These are phyloP conservation scores for Clavelina lepadiformis DNA, from an alignment of 23 tunicate genomes.

Conservation along the genomic window DNA sequence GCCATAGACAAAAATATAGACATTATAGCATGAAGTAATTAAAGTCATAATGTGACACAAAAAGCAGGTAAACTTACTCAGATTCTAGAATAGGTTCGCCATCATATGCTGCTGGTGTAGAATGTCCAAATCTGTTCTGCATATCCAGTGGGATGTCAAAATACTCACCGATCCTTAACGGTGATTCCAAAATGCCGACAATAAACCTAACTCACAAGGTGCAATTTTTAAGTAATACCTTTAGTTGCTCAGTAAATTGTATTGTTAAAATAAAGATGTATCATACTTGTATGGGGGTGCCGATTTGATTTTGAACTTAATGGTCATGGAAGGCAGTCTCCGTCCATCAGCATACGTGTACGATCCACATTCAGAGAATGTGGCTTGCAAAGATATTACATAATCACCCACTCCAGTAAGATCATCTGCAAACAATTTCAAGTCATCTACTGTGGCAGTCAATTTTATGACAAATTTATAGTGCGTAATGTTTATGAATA, in stretches of 20 bases:
- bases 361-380: conserved; percentile 58
- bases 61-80: conserved; percentile 13
- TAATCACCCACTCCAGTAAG: conserved; percentile 48
- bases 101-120: conserved; percentile 43
- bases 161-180: conserved; percentile 61
- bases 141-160: conserved; percentile 78
- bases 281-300: conserved; percentile 73
- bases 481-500: no score
- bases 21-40: no score
- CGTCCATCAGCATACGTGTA: conserved; percentile 59
- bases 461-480: no score
- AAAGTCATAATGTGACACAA: no score
- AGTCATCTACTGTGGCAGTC: background rate
- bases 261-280: background rate
- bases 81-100: conserved; percentile 53
- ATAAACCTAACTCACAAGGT: conserved; percentile 30
- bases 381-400: conserved; percentile 34
- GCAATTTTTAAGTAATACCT: background rate
- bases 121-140: conserved; percentile 70
- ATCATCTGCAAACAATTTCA: conserved; percentile 36
- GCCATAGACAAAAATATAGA: no score
- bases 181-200: conserved; percentile 80
- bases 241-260: background rate
- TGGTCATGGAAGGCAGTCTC: conserved; percentile 37
- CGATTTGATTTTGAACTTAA: conserved; percentile 53